These are phyloP conservation scores for Oxygymnocypris stewartii DNA, from an alignment of 2,113 vertebrate species.

Conservation along the genomic window DNA sequence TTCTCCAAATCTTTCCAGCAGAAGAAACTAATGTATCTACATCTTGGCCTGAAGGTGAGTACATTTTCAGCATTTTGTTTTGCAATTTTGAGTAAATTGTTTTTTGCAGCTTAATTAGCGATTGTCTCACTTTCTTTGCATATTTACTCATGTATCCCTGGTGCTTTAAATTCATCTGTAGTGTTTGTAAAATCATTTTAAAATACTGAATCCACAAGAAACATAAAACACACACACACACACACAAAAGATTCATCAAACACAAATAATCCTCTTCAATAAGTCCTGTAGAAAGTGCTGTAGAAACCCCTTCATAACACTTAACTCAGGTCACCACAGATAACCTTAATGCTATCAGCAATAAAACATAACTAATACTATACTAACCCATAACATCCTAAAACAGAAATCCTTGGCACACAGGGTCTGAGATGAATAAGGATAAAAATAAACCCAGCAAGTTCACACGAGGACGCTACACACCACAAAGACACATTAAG, in stretches of 20 bases:
- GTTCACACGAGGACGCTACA: neutral
- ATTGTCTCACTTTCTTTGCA: neutral
- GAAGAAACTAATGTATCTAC: too few relatives aligned
- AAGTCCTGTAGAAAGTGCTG: neutral
- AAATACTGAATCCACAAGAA: neutral
- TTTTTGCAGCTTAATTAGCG: neutral
- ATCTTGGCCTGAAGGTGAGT: neutral
- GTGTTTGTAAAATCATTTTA: neutral
- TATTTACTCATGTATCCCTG: neutral
- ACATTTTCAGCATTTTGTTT: neutral
- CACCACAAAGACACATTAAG: conserved; percentile 54
- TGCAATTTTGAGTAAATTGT: neutral
- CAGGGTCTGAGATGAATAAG: conserved; percentile 31
- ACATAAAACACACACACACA: neutral
- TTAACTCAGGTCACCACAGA: neutral
- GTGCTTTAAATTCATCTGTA: neutral
- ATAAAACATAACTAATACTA: neutral
- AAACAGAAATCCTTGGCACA: conserved; percentile 50
- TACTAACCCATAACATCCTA: conserved; percentile 11
- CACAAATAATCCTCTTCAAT: neutral
- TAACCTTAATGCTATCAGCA: neutral
- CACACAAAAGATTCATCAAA: neutral
- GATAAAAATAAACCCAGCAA: neutral
- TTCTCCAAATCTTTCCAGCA: neutral
- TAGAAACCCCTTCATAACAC: neutral